Base-by-base conservation (phyloP, 2,888 invertebrate genomes). In the Dione juno region DNA sequence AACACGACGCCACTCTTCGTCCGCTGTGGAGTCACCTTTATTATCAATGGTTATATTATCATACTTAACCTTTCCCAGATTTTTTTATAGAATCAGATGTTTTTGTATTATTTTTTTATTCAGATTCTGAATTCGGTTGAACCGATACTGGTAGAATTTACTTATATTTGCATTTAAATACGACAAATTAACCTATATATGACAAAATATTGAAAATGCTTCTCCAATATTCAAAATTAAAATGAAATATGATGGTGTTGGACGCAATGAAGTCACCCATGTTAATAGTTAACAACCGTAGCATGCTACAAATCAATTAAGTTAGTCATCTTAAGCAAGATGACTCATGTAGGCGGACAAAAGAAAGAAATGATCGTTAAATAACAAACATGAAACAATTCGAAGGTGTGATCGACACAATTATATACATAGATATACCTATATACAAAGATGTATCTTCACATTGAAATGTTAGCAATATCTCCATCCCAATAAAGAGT, bases 1-100 rank as follows among this genome's bases (percentile, higher is more conserved):
- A 69, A 97, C 96, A 82, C 97, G 95, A 87, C 97, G 94, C 96
- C 97, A 97, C 88, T 97, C 97, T 87, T 96, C 96, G 88, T 97
- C 97, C 84, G 96, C 96, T 86, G 96, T 95, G 84, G 84, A 87
- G 59, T 70, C 72, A 63, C 67, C 70, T 67, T 72, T 67, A 67
- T 70, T 72, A 72, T 70, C 72, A 72, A 72, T 70, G 41, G 53
- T 70, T 72, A 67, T 64, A 35, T 63, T 57, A 48, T 63, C 48
- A 63, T 67, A 63, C 54, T 63, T 3, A 64, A 45, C 61, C 50
- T 52, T 64, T 64, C 64, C 64, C 19, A 40, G 64, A 50, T 28
- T 37, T 14, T 21, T 9, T 43, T n/a, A 43, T 59, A n/a, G 28
- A n/a, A 43, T 43, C 43, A 6, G 28, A 61, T 43, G 35, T 54